Percentiles rank a stretch among this genome's conserved stretches.
Conservation (phyloP, 1,140 invertebrate genomes). For the Zaprionus vittiger region DNA sequence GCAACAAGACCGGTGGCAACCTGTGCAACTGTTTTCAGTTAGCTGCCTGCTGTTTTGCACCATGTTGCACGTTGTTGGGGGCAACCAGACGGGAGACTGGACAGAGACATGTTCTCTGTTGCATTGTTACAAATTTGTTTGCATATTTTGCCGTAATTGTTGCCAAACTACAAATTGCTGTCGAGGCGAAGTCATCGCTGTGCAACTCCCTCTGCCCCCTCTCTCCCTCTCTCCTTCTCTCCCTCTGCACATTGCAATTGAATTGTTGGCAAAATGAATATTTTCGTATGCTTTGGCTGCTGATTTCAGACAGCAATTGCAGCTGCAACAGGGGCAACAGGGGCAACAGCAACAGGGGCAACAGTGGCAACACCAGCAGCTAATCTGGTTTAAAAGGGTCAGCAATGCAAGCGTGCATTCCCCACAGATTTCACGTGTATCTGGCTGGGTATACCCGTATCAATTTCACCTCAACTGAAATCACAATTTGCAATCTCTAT, state of each 20-base stretch:
- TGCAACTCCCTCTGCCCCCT: neutral
- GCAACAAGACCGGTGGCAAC: neutral
- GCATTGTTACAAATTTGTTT: conserved; percentile 51
- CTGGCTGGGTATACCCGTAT: neutral
- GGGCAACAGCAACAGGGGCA: neutral
- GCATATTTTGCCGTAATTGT: conserved; percentile 55
- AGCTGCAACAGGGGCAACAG: neutral
- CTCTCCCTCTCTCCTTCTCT: neutral
- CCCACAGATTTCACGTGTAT: conserved; percentile 8
- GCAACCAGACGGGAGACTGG: neutral
- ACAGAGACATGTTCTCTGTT: conserved; percentile 17
- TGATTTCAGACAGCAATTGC: conserved; percentile 1
- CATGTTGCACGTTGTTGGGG: conserved; percentile 19
- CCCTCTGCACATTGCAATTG: conserved; percentile 34
- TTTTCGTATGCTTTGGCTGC: conserved; percentile 17
- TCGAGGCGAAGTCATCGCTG: conserved; percentile 15
- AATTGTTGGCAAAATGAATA: conserved; percentile 40
- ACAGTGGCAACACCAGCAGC: conserved; percentile 1
- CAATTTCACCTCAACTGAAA: conserved; percentile 11
- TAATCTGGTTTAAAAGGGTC: conserved; percentile 17
- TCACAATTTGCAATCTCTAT: conserved; percentile 39
- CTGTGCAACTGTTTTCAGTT: neutral
- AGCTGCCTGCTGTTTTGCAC: neutral
- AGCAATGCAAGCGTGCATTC: conserved; percentile 4
- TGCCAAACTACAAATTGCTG: conserved; percentile 52